Base-by-base conservation (phyloP, 1,140 invertebrate species). In the Platorchestia sp. region DNA sequence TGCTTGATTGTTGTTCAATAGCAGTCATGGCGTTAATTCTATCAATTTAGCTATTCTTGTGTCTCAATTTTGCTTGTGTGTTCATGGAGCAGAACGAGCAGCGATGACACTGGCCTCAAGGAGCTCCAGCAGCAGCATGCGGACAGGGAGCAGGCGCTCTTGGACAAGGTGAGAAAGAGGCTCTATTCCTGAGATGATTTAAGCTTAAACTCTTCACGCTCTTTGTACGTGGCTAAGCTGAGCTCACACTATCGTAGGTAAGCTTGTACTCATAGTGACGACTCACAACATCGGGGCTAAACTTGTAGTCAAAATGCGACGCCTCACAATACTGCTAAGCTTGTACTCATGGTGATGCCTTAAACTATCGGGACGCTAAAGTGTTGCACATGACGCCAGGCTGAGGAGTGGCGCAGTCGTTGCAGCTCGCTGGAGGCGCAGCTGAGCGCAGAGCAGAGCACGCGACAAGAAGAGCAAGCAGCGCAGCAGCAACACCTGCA, bases 401-500 rank as follows among this genome's bases (percentile, higher is more conserved):
- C 47, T 7, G 91, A 93, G 19, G 91, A 93, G 91, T 93, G 91
- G 91, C 91, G 91, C 91, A 47, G 45, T 40, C 43, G 45, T 6
- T 93, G 91, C 91, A 93, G 91, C 45, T 40, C 6, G 36, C 91
- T 93, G 91, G 91, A 93, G 91, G 14, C 91, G 10, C 43, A 93
- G 45, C 43, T 93, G 91, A 45, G 43, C 36, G 91, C 91, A 47
- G 91, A 93, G 91, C 91, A 93, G 91, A 44, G 44, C 3, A 44
- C 91, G 10, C 91, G 91, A 44, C 43, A 93, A 44, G 44, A 93
- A 44, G 91, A 93, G 43, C 91, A 45, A 41, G 6, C 0, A 40
- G 43, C 43, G 40, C 91, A 93, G 41, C 91, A 93, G 91, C 91
- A 93, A 36, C 91, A 93, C 91, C 91, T 45, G 91, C 91, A 93